Evolutionary conservation across 2,797 vertebrate species (phyloP).

Genomic region (Onychomys leucogaster): DNA sequence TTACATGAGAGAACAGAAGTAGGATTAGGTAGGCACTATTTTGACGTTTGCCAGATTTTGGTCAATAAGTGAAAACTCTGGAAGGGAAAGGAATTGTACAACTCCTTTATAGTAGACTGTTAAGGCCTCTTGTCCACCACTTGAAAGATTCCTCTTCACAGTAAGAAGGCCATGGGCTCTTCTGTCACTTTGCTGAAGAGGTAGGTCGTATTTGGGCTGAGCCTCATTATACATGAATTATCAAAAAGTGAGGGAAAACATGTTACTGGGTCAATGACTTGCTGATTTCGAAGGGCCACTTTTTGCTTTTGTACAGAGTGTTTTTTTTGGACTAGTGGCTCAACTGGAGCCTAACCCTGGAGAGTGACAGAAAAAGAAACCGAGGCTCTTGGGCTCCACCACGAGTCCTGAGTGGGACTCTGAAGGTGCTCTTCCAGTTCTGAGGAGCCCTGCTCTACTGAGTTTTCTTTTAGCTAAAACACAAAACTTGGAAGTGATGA

Average conservation of each 20-base stretch:
- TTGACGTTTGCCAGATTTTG: not conserved
- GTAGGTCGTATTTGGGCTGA: not conserved
- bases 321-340: not conserved
- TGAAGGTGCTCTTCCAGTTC: not conserved
- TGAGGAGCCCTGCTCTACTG: not conserved
- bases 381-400: not conserved
- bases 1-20: not conserved
- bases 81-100: not conserved
- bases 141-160: not conserved
- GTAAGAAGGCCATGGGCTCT: not conserved
- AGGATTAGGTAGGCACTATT: not conserved
- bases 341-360: not conserved
- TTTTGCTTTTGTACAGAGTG: not conserved
- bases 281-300: not conserved
- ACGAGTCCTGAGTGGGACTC: not conserved
- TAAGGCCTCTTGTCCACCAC: not conserved
- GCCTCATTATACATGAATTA: not conserved
- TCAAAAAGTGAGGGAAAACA: not conserved
- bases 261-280: not conserved
- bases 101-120: constrained; percentile 8
- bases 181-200: not conserved
- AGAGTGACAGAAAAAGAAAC: not conserved
- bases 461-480: constrained; percentile 1
- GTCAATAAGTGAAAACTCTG: not conserved
- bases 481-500: not conserved